Evolutionary conservation across 2,113 vertebrate genomes (phyloP).

Genomic region (Carassius gibelio): DNA sequence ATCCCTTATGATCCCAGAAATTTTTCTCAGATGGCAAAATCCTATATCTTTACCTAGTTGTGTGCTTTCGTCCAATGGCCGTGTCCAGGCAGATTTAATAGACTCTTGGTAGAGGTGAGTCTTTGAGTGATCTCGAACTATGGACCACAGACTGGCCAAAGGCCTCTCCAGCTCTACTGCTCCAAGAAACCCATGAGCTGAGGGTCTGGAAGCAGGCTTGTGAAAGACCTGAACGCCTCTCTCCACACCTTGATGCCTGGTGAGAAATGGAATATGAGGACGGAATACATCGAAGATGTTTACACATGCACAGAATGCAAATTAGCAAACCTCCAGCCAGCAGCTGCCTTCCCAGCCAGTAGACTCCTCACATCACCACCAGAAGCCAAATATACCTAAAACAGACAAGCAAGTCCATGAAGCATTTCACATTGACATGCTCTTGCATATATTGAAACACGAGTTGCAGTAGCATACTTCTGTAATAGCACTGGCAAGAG

Average conservation of each 20-base stretch:
- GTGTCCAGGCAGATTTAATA: constrained; percentile 82
- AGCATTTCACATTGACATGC: neutral
- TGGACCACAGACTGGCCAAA: constrained; percentile 79
- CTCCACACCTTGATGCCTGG: constrained; percentile 86
- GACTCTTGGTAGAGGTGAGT: constrained; percentile 84
- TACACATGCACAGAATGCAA: constrained; percentile 17
- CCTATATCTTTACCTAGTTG: constrained; percentile 82
- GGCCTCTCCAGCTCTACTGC: constrained; percentile 83
- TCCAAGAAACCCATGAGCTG: constrained; percentile 88
- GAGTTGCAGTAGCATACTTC: constrained; percentile 75
- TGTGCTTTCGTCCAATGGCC: constrained; percentile 85
- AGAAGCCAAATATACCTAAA: constrained; percentile 87
- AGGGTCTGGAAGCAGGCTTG: constrained; percentile 82
- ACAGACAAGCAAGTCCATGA: constrained; percentile 10
- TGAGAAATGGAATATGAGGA: neutral
- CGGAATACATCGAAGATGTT: neutral
- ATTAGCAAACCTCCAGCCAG: constrained; percentile 84
- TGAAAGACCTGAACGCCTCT: constrained; percentile 85
- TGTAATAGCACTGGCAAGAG: constrained; percentile 76
- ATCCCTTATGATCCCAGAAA: neutral
- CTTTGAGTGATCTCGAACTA: constrained; percentile 85
- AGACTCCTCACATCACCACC: constrained; percentile 84
- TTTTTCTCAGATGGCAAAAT: neutral
- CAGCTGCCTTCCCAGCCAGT: constrained; percentile 76
- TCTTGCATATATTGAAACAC: neutral